Base-by-base conservation (phyloP, 2,888 invertebrate genomes). In the Thymelicus lineola region DNA sequence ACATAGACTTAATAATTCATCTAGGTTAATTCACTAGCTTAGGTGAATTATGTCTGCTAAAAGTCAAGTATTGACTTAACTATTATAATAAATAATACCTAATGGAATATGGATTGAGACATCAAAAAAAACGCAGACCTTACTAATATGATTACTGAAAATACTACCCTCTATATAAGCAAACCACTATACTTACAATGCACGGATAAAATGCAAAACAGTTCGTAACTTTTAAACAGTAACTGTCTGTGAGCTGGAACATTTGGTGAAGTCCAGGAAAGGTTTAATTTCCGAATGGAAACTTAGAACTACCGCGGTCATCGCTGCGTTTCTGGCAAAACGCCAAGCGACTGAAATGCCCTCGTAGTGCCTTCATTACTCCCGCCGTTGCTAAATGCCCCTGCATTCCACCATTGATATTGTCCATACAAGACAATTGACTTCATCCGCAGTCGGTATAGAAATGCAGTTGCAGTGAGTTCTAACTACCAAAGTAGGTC, bases 351-450 rank as follows among this genome's bases (percentile, higher is more conserved):
- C 38, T 46, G 17, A 61, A 61, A 36, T 48, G 35, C 48, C 48
- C 45, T 57, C 36, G 46, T 15, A 66, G 46, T 66, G 66, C 58
- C 66, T 66, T 66, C 48, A 66, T 66, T 66, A 66, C 66, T 66
- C 46, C 15, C 58, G 15, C 58, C 35, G 46, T 58, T 65, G 36
- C 28, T 17, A n/a, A 61, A 45, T 61, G 60, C 46, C 60, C 46
- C 46, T 61, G 45, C 46, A 28, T 61, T 46, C 46, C 45, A 46
- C 45, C 46, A 57, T 45, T 35, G 36, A 58, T 58, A 58, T 66
- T 58, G 15, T 48, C 9, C 48, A 45, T 62, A 46, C 60, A 36
- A 48, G 62, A 62, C 48, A 48, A 62, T 48, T 62, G 35, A 20
- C 28, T 62, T 48, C 62, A 62, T 28, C 55, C 4, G 15, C 48